A percentile compares a stretch with the other conserved stretches of the same genome.
These are phyloP conservation scores for Chymomyza caudatula DNA, from an alignment of 2,888 invertebrate species.

Conservation along the genomic window DNA sequence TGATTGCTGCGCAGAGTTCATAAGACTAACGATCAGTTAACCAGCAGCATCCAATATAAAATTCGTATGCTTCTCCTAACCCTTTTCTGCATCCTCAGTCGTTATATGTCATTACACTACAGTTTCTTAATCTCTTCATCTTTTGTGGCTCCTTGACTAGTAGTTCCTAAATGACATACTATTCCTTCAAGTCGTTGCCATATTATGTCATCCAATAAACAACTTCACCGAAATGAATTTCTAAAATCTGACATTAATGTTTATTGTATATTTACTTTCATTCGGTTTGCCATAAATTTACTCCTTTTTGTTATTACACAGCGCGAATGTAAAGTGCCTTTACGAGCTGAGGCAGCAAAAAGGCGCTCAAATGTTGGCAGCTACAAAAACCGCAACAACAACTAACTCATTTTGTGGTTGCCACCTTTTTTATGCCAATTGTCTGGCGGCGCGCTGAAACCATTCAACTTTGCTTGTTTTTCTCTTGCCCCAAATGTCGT, in stretches of 20 bases:
- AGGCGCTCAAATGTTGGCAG: conserved; percentile 10
- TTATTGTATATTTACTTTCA: conserved; percentile 6
- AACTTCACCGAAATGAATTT: conserved; percentile 59
- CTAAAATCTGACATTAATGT: conserved; percentile 53
- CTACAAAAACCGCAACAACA: conserved; percentile 39
- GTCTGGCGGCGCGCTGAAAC: conserved; percentile 36
- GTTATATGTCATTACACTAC: no score
- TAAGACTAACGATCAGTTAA: no score
- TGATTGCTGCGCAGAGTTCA: no score
- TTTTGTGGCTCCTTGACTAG: no score
- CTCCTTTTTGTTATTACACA: not conserved
- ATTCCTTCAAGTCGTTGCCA: not conserved
- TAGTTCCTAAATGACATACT: no score
- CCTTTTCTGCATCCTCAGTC: no score
- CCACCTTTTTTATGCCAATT: conserved; percentile 62
- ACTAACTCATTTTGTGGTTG: conserved; percentile 69
- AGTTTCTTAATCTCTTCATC: no score
- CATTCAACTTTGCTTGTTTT: not conserved
- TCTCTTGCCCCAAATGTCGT: conserved; percentile 16
- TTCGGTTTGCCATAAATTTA: not conserved
- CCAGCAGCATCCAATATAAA: no score
- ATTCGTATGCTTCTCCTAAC: no score
- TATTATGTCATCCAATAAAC: conserved; percentile 24
- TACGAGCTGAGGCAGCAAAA: conserved; percentile 25
- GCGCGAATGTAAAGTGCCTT: not conserved